Evolutionary conservation across 1,140 invertebrate species (phyloP).

Genomic region (Orchestia grillus): DNA sequence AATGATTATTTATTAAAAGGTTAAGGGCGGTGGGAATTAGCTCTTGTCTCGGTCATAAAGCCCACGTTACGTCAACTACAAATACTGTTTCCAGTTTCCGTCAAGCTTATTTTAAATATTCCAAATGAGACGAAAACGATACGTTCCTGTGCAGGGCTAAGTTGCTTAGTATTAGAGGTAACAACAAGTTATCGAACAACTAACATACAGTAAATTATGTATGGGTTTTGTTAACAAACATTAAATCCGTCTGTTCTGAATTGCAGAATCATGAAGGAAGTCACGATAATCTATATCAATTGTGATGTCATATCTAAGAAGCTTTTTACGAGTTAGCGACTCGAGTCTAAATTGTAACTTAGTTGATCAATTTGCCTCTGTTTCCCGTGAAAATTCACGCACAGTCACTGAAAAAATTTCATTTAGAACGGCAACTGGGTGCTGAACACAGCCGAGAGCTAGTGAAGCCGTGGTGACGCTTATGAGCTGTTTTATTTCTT

Average conservation of each 20-base stretch:
- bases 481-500: neutral
- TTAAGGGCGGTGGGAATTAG: neutral
- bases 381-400: neutral
- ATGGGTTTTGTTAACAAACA: neutral
- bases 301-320: neutral
- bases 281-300: neutral
- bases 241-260: neutral
- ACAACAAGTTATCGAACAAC: neutral
- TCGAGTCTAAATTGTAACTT: neutral
- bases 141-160: neutral
- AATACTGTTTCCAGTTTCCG: neutral
- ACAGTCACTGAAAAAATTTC: neutral
- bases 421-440: neutral
- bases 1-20: neutral
- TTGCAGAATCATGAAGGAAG: neutral
- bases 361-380: neutral
- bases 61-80: neutral
- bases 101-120: neutral
- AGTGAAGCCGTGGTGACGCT: neutral
- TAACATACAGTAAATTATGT: neutral
- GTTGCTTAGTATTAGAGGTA: neutral
- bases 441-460: neutral
- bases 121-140: neutral
- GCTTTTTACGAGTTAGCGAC: neutral
- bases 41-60: neutral